phyloP scores from a whole-genome alignment of 2,113 vertebrate genomes.

The Seriola aureovittata region DNA sequence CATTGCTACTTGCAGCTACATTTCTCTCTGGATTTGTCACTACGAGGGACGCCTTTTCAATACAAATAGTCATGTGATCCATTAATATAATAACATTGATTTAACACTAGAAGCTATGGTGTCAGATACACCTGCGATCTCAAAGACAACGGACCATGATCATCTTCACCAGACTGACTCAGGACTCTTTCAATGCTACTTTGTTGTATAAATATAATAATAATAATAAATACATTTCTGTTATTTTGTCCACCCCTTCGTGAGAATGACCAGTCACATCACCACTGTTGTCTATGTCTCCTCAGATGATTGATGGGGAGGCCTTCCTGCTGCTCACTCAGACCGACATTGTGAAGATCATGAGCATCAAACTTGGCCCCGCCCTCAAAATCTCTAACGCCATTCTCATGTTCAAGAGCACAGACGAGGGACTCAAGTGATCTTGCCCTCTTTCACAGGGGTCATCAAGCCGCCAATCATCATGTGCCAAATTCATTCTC shows the following conservation, averaged over 20 bases:
- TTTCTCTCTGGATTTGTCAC: no score
- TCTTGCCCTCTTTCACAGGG: conserved; percentile 11
- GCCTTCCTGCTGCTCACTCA: conserved; percentile 97
- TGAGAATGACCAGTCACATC: background rate
- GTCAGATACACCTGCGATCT: background rate
- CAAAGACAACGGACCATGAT: no score
- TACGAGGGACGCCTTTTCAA: no score
- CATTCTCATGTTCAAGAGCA: conserved; percentile 99
- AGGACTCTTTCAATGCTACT: background rate
- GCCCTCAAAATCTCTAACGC: conserved; percentile 99
- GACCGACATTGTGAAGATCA: conserved; percentile 98
- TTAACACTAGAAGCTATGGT: background rate
- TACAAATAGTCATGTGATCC: no score
- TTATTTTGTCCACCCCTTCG: background rate
- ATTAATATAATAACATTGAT: no score
- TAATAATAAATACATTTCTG: background rate
- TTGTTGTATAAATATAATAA: no score
- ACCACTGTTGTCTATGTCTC: conserved; percentile 36
- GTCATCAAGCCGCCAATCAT: conserved; percentile 48
- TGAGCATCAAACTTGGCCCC: conserved; percentile 97
- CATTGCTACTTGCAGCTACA: no score
- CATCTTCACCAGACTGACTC: background rate
- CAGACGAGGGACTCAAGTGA: conserved; percentile 96
- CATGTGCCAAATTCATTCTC: conserved; percentile 78
- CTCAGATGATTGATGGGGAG: conserved; percentile 97